A percentile compares a stretch with the other conserved stretches of the same genome.
phyloP scores from a whole-genome alignment of 23 tunicate genomes.

The Halocynthia roretzi region DNA sequence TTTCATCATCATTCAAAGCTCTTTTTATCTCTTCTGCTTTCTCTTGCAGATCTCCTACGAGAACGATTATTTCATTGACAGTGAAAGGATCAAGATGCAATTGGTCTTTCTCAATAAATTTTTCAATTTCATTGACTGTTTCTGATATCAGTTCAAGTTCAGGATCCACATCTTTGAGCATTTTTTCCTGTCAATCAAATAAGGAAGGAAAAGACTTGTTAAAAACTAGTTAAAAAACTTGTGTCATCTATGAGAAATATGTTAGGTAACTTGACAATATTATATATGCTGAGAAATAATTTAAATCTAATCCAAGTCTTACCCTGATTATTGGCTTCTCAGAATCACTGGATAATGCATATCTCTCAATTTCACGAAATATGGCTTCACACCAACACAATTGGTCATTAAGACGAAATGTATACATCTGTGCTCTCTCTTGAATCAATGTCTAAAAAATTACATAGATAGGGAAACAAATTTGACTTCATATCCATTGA shows the following conservation, averaged over 20 bases:
- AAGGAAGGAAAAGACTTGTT: neutral
- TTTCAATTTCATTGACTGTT: conserved; percentile 1
- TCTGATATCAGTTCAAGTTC: neutral
- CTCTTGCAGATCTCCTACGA: conserved; percentile 10
- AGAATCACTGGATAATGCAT: neutral
- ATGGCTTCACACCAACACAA: conserved; percentile 16
- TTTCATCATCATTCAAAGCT: conserved; percentile 12
- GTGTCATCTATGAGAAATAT: too few species aligned
- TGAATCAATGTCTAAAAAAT: conserved; percentile 8
- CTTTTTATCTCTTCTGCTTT: conserved; percentile 7
- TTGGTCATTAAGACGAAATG: conserved; percentile 14
- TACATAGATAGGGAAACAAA: neutral
- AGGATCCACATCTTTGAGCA: conserved; percentile 1
- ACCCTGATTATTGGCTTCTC: conserved; percentile 3
- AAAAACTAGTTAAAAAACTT: too few species aligned
- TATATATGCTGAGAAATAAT: neutral
- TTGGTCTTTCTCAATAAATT: conserved; percentile 14
- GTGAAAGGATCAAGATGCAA: conserved; percentile 9
- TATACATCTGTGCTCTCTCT: conserved; percentile 16
- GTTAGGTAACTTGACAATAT: too few species aligned
- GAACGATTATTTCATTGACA: conserved; percentile 16
- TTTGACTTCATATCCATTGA: neutral
- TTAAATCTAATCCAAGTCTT: neutral
- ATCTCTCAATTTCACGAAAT: conserved; percentile 1
- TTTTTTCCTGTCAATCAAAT: neutral